phyloP scores from a whole-genome alignment of 2,797 vertebrate species.

The Sebastes variabilis region DNA sequence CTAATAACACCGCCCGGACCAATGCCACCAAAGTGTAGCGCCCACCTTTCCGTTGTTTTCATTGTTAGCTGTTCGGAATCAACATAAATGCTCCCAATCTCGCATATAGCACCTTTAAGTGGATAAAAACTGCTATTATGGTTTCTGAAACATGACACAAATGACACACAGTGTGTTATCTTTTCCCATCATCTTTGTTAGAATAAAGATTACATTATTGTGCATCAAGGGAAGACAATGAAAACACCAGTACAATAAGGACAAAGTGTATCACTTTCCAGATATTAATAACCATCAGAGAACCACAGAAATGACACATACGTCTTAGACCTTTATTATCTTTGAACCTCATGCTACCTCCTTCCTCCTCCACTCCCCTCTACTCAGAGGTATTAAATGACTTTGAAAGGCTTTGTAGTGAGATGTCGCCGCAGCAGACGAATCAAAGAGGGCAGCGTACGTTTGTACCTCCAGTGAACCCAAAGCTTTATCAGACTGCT shows the following conservation, averaged over 20 bases:
- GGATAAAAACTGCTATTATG: not conserved
- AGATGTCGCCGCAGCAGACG: conserved; percentile 2
- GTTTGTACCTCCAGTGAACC: conserved; percentile 64
- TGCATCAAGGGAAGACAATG: not conserved
- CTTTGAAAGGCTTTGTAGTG: conserved; percentile 48
- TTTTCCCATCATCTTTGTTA: not conserved
- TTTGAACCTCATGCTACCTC: not conserved
- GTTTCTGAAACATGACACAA: not conserved
- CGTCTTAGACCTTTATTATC: conserved; percentile 5
- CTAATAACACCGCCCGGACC: too few species aligned
- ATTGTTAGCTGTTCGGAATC: not conserved
- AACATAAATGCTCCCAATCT: not conserved
- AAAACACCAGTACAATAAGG: not conserved
- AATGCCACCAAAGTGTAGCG: too few species aligned
- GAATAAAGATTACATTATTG: not conserved
- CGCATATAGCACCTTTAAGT: not conserved
- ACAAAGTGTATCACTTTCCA: not conserved
- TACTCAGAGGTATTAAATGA: conserved; percentile 16
- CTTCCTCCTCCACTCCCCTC: not conserved
- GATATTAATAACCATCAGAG: conserved; percentile 18
- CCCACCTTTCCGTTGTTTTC: too few species aligned
- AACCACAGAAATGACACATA: not conserved
- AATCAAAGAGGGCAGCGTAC: conserved; percentile 50
- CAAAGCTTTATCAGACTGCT: conserved; percentile 48
- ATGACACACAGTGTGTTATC: not conserved